Base-by-base conservation (phyloP, 2,113 vertebrate species). In the Cavia porcellus region DNA sequence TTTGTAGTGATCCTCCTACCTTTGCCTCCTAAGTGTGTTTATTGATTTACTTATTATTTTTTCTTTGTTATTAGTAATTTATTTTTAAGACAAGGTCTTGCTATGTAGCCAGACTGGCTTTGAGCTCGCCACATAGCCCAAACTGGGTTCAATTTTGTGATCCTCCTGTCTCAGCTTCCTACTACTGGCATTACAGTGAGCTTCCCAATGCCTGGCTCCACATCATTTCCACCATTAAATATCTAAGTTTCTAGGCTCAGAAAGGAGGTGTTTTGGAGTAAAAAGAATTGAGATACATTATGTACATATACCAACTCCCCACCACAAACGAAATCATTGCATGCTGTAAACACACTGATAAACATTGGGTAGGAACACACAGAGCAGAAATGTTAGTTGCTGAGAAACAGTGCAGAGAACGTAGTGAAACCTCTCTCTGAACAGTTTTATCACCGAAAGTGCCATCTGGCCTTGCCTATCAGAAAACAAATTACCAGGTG, bases 391-490 rank as follows among this genome's bases (percentile, higher is more conserved):
- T 90, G 30, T 66, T 38, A 82, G 61, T 61, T 61, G 38, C 64
- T 92, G 89, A 97, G 94, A 89, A 97, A 91, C 52, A 80, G 79
- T 20, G 35, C 52, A 57, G 92, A 92, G 68, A 87, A 80, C 80
- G n/a, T 10, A 70, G 30, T 7, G 81, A 97, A 97, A 97, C 94
- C 22, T 77, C 84, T 82, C 74, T 90, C 87, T 75, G 42, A 77
- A 84, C 74, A 62, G 59, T 92, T 96, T 93, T 94, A 45, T 93
- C 79, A 89, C 88, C 11, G 94, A 97, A 96, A 96, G 96, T 86
- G 50, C 92, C 97, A 97, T 90, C 97, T 98, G 97, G 94, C n/a
- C 68, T 47, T 32, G 12, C 47, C 47, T 4, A 62, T 59, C 50
- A 89, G 90, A 91, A 95, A 95, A 93, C 72, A 80, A 77, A 47